Percentiles rank a stretch among this genome's conserved stretches.
Evolutionary conservation across 1,140 invertebrate genomes (phyloP).

Genomic region (Aporrectodea caliginosa): DNA sequence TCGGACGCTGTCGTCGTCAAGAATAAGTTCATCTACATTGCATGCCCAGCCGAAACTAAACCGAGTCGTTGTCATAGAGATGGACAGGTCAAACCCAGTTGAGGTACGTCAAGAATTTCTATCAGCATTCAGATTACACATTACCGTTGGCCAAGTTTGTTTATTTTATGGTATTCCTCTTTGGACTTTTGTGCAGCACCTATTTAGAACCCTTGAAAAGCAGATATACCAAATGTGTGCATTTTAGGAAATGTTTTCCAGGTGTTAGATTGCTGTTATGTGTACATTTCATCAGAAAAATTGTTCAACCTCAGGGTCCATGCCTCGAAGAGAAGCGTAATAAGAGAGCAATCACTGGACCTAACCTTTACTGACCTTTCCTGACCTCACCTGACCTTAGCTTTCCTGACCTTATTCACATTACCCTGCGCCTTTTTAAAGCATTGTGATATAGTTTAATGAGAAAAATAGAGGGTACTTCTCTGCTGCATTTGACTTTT

Average conservation of each 20-base stretch:
- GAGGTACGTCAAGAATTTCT: no score
- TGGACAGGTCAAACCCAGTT: conserved; percentile 47
- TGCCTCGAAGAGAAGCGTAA: no score
- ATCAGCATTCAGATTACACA: no score
- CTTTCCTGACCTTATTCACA: no score
- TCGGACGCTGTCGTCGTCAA: conserved; percentile 72
- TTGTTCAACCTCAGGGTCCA: no score
- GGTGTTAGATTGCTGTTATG: not conserved
- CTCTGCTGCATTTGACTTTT: no score
- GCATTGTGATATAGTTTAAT: no score
- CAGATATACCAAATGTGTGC: not conserved
- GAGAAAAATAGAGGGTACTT: no score
- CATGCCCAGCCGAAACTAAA: conserved; percentile 68
- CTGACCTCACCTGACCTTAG: no score
- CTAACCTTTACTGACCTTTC: no score
- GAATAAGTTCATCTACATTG: conserved; percentile 71
- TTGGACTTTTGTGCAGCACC: not conserved
- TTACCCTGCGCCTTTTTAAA: no score
- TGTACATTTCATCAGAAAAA: not conserved
- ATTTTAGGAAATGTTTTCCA: not conserved
- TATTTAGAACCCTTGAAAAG: not conserved
- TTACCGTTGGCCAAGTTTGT: not conserved
- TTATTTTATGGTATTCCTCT: not conserved
- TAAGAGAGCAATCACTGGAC: no score
- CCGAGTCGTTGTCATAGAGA: conserved; percentile 64